Conservation (phyloP, 2,888 invertebrate genomes). For the Noctuana brunneofusca region DNA sequence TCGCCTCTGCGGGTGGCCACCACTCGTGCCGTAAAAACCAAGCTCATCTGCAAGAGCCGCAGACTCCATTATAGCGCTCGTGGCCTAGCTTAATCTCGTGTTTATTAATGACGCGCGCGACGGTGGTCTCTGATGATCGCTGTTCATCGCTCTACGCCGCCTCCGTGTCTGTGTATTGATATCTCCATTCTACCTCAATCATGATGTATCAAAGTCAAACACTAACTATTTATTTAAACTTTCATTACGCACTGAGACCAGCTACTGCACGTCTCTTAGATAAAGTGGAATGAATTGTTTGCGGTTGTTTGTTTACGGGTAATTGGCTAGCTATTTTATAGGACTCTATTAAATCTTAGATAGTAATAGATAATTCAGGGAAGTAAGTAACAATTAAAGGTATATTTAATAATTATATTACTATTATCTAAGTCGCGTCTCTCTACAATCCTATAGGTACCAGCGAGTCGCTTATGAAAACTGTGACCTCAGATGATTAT, state of each 20-base stretch:
- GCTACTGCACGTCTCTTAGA: background rate
- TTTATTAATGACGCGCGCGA: constrained; percentile 70
- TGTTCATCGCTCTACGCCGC: constrained; percentile 41
- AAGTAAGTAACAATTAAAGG: too few species aligned
- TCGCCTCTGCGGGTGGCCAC: constrained; percentile 76
- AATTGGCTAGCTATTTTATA: background rate
- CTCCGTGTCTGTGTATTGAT: constrained; percentile 44
- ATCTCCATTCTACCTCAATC: constrained; percentile 50
- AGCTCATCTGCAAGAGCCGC: constrained; percentile 71
- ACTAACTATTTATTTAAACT: constrained; percentile 24
- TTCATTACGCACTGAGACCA: constrained; percentile 12
- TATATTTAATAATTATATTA: too few species aligned
- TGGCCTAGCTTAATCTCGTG: constrained; percentile 71
- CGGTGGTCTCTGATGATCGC: constrained; percentile 56
- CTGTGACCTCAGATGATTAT: background rate
- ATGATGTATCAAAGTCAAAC: constrained; percentile 27
- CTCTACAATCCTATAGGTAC: too few species aligned
- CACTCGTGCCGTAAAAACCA: constrained; percentile 80
- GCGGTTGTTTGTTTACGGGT: background rate
- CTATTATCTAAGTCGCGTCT: too few species aligned
- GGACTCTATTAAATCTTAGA: too few species aligned
- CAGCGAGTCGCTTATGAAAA: background rate
- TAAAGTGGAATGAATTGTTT: background rate
- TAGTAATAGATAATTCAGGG: too few species aligned
- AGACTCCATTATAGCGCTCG: constrained; percentile 66